A percentile compares a stretch with the other conserved stretches of the same genome.
Conservation (phyloP, 2,888 invertebrate genomes). For the Hypena proboscidalis region DNA sequence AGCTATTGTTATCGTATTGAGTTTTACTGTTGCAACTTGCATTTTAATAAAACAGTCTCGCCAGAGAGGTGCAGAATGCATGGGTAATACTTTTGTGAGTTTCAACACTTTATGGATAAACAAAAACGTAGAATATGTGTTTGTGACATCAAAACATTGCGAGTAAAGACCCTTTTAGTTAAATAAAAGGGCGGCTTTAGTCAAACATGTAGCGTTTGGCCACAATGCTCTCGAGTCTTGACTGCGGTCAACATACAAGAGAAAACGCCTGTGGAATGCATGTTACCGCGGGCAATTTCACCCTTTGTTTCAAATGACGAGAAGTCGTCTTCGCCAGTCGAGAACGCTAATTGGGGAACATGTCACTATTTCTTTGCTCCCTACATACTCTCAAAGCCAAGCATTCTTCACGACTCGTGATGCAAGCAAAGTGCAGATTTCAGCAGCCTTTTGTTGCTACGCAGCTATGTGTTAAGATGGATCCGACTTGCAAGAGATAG, state of each 20-base stretch:
- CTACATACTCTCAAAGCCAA: slow-evolving; percentile 66
- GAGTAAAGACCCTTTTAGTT: slow-evolving; percentile 29
- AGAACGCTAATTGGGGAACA: slow-evolving; percentile 70
- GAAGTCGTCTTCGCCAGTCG: slow-evolving; percentile 63
- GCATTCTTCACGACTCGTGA: slow-evolving; percentile 63
- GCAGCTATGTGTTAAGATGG: slow-evolving; percentile 41
- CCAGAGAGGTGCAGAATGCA: slow-evolving; percentile 11
- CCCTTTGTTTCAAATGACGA: slow-evolving; percentile 79
- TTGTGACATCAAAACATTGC: no score
- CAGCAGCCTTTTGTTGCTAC: slow-evolving; percentile 73
- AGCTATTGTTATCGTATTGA: slow-evolving; percentile 31
- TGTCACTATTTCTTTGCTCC: slow-evolving; percentile 71
- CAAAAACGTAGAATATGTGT: no score
- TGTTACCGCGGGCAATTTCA: slow-evolving; percentile 70
- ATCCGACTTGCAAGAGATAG: slow-evolving; percentile 35
- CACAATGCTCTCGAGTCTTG: slow-evolving; percentile 52
- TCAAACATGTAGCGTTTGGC: slow-evolving; percentile 46
- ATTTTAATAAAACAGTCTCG: slow-evolving; percentile 24
- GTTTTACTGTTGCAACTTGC: slow-evolving; percentile 22
- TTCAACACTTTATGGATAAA: no score
- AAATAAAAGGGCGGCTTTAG: slow-evolving; percentile 42
- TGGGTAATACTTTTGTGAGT: slow-evolving; percentile 22
- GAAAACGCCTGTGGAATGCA: slow-evolving; percentile 58
- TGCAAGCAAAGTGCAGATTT: slow-evolving; percentile 68
- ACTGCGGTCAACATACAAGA: slow-evolving; percentile 72